Base-by-base conservation (phyloP, 1,140 invertebrate species). In the Drosophila subobscura region DNA sequence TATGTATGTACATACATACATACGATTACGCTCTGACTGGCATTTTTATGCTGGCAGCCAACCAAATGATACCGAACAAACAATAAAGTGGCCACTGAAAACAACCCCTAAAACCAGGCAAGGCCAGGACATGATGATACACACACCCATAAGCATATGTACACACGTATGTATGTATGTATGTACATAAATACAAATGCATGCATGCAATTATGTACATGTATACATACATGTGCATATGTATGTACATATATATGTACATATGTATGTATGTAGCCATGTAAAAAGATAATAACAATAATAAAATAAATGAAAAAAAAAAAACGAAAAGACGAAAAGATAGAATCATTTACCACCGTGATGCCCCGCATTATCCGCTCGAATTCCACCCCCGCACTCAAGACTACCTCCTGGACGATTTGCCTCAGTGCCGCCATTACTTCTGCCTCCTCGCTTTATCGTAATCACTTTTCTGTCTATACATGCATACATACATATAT, bases 221-320 rank as follows among this genome's bases (percentile, higher is more conserved):
- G 16, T 20, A 12, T 37, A 71, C 42, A 70, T 51, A 42, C 41
- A 73, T 47, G n/a, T 33, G 70, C 45, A 46, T 54, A 42, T 37
- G 64, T 45, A 54, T 45, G 47, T 49, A 60, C 54, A 55, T 22
- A 60, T 52, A 33, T 33, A 23, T 14, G 8, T 88, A 56, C 22
- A 25, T 46, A 64, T 42, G 37, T 56, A 60, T 52, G 33, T 33
- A 23, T 14, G 8, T 88, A 56, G 83, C 53, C 78, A 88, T 86
- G 84, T 78, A 86, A 83, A 86, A 88, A 86, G 83, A 86, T 86
- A 86, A 86, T 86, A 86, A 86, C 88, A 86, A 86, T 88, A 75
- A 88, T 88, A 88, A 86, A 88, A 86, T 81, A 86, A 86, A 88
- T 86, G 88, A 73, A 83, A 88, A 78, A 88, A 77, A 75, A 52